Conservation (phyloP, 2,888 invertebrate species). For the Penaeus monodon region DNA sequence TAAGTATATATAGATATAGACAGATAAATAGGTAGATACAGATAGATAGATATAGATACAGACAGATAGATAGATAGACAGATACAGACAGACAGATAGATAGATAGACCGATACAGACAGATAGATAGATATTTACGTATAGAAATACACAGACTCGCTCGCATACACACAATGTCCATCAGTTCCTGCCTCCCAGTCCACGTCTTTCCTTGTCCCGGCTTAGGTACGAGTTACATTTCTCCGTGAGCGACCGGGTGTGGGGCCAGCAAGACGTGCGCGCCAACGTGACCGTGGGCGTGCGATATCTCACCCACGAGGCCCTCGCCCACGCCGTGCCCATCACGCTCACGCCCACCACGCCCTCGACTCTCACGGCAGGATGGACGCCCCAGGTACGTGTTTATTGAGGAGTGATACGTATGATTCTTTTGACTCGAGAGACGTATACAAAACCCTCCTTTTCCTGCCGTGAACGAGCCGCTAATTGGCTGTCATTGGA, state of each 20-base stretch:
- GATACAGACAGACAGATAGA: too few species aligned
- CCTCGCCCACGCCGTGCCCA: slow-evolving; percentile 59
- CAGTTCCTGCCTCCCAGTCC: too few species aligned
- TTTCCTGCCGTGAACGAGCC: neutral
- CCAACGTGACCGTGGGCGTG: slow-evolving; percentile 60
- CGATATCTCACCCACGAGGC: slow-evolving; percentile 40
- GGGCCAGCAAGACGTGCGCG: slow-evolving; percentile 52
- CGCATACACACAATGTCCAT: too few species aligned
- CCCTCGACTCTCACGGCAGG: slow-evolving; percentile 41
- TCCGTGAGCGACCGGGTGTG: slow-evolving; percentile 49
- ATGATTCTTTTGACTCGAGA: neutral
- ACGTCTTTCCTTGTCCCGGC: too few species aligned
- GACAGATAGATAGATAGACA: too few species aligned
- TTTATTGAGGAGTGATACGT: neutral
- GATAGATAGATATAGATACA: too few species aligned
- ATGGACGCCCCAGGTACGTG: slow-evolving; percentile 52
- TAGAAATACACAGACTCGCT: too few species aligned
- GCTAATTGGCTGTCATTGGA: neutral
- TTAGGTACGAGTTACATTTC: slow-evolving; percentile 57
- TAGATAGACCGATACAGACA: too few species aligned
- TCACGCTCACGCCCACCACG: slow-evolving; percentile 58
- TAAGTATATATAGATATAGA: too few species aligned
- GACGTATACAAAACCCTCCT: too few species aligned
- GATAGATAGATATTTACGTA: too few species aligned
- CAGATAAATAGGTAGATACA: too few species aligned